These are phyloP conservation scores for Trachymyrmex septentrionalis DNA, from an alignment of 1,140 invertebrate species.

Conservation along the genomic window DNA sequence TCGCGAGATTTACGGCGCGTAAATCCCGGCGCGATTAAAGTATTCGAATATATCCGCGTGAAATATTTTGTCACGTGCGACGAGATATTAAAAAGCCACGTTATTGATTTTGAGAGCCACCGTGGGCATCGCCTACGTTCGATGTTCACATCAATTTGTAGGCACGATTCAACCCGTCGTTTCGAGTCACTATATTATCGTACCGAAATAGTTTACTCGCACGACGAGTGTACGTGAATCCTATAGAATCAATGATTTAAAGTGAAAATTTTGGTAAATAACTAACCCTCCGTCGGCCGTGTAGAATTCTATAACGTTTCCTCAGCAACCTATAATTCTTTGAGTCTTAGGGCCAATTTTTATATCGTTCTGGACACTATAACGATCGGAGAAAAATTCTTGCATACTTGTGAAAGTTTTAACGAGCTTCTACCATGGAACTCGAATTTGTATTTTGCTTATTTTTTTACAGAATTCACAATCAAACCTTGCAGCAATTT, in stretches of 20 bases:
- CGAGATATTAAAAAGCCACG: slow-evolving; percentile 59
- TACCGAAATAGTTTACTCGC: slow-evolving; percentile 1
- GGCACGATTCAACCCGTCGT: slow-evolving; percentile 3
- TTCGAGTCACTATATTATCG: slow-evolving; percentile 10
- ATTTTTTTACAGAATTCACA: too few relatives aligned
- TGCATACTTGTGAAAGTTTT: too few relatives aligned
- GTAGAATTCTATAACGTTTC: too few relatives aligned
- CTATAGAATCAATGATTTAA: slow-evolving; percentile 6
- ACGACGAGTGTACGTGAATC: not conserved
- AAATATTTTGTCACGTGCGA: slow-evolving; percentile 61
- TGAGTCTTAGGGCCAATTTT: too few relatives aligned
- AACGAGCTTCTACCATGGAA: too few relatives aligned
- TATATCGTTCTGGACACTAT: too few relatives aligned
- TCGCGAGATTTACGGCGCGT: slow-evolving; percentile 57
- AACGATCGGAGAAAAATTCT: too few relatives aligned
- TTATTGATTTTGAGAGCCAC: slow-evolving; percentile 55
- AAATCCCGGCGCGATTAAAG: slow-evolving; percentile 63
- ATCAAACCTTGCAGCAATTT: too few relatives aligned
- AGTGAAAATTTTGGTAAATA: not conserved
- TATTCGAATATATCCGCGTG: slow-evolving; percentile 60
- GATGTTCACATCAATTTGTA: slow-evolving; percentile 28
- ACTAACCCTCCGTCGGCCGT: too few relatives aligned
- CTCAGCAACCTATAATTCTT: too few relatives aligned
- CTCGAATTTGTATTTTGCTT: too few relatives aligned
- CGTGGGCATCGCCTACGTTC: not conserved